phyloP scores from a whole-genome alignment of 2,797 vertebrate species.

The Etheostoma nigrum region DNA sequence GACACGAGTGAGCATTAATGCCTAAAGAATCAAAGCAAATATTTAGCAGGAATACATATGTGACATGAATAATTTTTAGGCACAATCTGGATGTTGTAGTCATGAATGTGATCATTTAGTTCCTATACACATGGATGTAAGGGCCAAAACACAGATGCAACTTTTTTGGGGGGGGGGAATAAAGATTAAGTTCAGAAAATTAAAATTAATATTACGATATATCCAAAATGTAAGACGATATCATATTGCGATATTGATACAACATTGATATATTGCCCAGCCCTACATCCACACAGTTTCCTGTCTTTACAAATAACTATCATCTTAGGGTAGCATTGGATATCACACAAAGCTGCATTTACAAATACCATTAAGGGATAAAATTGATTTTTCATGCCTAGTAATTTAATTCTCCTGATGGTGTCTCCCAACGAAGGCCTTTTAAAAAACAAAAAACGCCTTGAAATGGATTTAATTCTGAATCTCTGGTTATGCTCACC shows the following conservation, averaged over 20 bases:
- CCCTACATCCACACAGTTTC: background rate
- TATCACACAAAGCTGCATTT: constrained; percentile 16
- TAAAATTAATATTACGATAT: too few relatives aligned
- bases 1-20: background rate
- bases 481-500: background rate
- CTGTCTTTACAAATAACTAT: constrained; percentile 8
- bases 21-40: constrained; percentile 9
- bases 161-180: too few relatives aligned
- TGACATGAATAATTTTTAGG: background rate
- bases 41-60: background rate
- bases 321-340: background rate
- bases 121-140: background rate
- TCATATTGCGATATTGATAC: too few relatives aligned
- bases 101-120: background rate
- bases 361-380: constrained; percentile 15
- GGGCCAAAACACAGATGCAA: background rate
- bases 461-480: constrained; percentile 22
- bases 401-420: constrained; percentile 24
- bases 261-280: too few relatives aligned
- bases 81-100: background rate
- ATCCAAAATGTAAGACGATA: too few relatives aligned
- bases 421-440: constrained; percentile 18
- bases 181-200: too few relatives aligned
- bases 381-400: constrained; percentile 20
- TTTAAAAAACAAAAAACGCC: constrained; percentile 2